phyloP scores from a whole-genome alignment of 2,797 vertebrate genomes.

The Parauchenoglanis ngamensis region DNA sequence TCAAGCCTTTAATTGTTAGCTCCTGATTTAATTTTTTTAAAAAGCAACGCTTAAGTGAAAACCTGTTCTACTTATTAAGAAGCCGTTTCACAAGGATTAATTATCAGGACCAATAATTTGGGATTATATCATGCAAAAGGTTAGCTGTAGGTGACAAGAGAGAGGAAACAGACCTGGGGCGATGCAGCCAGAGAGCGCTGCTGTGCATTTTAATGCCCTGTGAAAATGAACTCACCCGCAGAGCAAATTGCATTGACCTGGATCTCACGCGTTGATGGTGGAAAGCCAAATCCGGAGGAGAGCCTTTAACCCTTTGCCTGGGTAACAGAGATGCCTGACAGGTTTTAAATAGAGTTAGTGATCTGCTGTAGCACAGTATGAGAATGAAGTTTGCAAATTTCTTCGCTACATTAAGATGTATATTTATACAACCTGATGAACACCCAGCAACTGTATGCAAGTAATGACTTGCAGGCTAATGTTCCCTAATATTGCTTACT shows the following conservation, averaged over 20 bases:
- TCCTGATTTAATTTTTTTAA: slow-evolving; percentile 53
- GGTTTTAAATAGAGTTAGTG: slow-evolving; percentile 53
- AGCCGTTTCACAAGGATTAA: slow-evolving; percentile 65
- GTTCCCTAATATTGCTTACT: not conserved
- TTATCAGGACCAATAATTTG: slow-evolving; percentile 67
- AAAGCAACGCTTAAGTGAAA: slow-evolving; percentile 61
- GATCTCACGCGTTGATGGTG: slow-evolving; percentile 54
- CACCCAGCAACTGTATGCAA: slow-evolving; percentile 6
- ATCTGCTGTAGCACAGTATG: slow-evolving; percentile 4
- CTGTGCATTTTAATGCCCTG: slow-evolving; percentile 60
- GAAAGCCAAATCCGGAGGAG: slow-evolving; percentile 53
- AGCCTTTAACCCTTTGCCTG: slow-evolving; percentile 58
- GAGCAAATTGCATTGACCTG: slow-evolving; percentile 67
- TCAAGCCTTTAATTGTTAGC: slow-evolving; percentile 58
- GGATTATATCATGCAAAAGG: slow-evolving; percentile 65
- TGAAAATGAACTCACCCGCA: slow-evolving; percentile 62
- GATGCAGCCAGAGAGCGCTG: slow-evolving; percentile 45
- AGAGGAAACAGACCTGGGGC: slow-evolving; percentile 61
- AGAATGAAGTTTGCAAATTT: slow-evolving; percentile 14
- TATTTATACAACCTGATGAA: slow-evolving; percentile 6
- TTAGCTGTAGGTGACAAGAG: slow-evolving; percentile 62
- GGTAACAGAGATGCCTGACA: slow-evolving; percentile 51
- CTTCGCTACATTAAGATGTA: not conserved
- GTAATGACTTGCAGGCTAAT: not conserved
- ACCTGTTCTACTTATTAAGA: slow-evolving; percentile 62